These are phyloP conservation scores for Lepetodrilus schrolli DNA, from an alignment of 2,888 invertebrate species.

Conservation along the genomic window DNA sequence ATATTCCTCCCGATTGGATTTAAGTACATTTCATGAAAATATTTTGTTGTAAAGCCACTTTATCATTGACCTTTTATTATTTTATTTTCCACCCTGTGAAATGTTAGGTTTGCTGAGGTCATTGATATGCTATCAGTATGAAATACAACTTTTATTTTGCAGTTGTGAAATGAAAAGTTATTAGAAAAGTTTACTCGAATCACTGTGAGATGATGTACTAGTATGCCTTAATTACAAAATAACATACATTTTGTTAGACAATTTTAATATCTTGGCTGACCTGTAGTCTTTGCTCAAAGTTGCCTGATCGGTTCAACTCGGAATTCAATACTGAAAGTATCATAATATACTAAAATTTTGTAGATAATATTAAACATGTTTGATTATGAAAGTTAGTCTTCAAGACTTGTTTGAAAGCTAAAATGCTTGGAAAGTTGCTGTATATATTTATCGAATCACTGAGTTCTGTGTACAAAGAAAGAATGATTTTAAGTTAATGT, in stretches of 20 bases:
- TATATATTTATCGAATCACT: constrained; percentile 7
- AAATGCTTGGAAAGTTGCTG: constrained; percentile 26
- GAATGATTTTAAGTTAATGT: constrained; percentile 26
- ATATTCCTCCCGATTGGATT: too few relatives aligned
- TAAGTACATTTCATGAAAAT: too few relatives aligned
- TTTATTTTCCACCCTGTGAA: too few relatives aligned
- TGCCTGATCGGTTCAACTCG: neutral
- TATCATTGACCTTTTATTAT: too few relatives aligned
- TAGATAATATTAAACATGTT: constrained; percentile 11
- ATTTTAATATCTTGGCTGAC: neutral
- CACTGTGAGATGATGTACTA: constrained; percentile 5
- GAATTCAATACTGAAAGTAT: neutral
- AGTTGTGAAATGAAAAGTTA: neutral
- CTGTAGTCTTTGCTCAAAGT: constrained; percentile 21
- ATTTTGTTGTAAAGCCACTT: too few relatives aligned
- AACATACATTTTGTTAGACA: constrained; percentile 12
- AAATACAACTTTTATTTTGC: too few relatives aligned
- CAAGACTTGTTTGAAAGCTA: constrained; percentile 22
- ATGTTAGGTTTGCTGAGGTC: too few relatives aligned
- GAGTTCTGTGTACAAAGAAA: constrained; percentile 12
- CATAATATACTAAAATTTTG: constrained; percentile 2
- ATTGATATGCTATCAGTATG: too few relatives aligned
- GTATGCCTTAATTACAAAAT: constrained; percentile 15
- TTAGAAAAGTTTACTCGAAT: neutral
- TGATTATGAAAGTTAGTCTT: neutral